phyloP scores from a whole-genome alignment of 2,113 vertebrate species.

The Erythrocercus mccallii region DNA sequence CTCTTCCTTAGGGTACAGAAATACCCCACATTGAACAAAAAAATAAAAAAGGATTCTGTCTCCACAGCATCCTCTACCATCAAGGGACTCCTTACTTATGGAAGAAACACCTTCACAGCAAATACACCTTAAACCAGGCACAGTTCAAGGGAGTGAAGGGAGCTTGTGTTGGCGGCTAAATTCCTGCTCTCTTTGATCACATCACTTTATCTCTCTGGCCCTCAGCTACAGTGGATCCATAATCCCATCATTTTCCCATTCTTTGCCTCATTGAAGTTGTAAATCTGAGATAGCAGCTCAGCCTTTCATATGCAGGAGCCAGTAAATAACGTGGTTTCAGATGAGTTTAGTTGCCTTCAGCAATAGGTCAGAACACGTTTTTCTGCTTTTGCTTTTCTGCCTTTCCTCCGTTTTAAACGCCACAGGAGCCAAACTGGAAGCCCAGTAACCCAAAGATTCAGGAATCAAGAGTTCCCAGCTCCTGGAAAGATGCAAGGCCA shows the following conservation, averaged over 20 bases:
- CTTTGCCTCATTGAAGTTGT: neutral
- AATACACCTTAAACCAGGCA: neutral
- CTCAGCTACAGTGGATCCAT: neutral
- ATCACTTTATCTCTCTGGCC: neutral
- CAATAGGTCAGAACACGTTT: neutral
- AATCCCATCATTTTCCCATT: conserved; percentile 21
- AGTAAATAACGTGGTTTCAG: neutral
- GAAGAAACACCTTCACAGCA: neutral
- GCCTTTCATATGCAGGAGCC: neutral
- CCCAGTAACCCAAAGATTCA: accelerated
- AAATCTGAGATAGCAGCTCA: neutral
- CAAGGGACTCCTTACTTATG: neutral
- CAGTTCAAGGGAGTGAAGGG: neutral
- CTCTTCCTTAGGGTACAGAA: neutral
- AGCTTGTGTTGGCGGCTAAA: neutral
- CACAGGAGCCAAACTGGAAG: neutral
- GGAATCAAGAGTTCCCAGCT: neutral
- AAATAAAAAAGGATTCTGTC: neutral
- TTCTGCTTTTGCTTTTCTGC: neutral
- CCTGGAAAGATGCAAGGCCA: neutral
- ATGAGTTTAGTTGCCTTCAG: neutral
- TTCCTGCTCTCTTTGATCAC: conserved; percentile 33
- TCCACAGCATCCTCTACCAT: neutral
- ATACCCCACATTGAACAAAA: neutral
- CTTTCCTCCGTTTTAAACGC: neutral